Base-by-base conservation (phyloP, 2,797 vertebrate species). In the Oryzias sinensis region DNA sequence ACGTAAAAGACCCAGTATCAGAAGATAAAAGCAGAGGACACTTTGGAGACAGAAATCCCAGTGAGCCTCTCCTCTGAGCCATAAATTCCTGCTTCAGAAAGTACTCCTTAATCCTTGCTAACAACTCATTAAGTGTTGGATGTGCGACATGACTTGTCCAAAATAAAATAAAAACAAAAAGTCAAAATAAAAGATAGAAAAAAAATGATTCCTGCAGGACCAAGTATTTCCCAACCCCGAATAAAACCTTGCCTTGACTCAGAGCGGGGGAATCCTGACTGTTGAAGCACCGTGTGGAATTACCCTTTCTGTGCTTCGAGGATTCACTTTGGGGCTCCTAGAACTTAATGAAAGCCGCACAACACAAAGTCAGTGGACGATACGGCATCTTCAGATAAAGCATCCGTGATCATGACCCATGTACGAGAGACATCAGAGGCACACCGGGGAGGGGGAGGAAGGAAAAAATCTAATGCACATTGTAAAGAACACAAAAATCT, bases 31-130 rank as follows among this genome's bases (percentile, higher is more conserved):
- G 93, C 89, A 90, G 90, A 93, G 91, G 92, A 94, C 93, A 93
- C 91, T 93, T 93, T 92, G 77, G 93, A 95, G 74, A 81, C 70
- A 78, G 73, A 85, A 82, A 86, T 78, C 83, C 93, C 93, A 92
- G 91, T 89, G 95, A 95, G 95, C 95, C 94, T 94, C 94, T 97
- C 94, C 96, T 96, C 95, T 98, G 97, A 98, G 97, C 97, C 97
- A 99, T 99, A 98, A 87, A 77, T 90, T 91, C 95, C 94, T 95
- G 95, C 93, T 97, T 96, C 93, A 94, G 95, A 98, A 92, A 96
- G 95, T 95, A 96, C 93, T 97, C 94, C 92, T 95, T 93, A 94
- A 98, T 95, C 92, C 94, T 96, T 96, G 94, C 93, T 96, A 95
- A 94, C 94, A 93, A 95, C 95, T 91, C 93, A 90, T 94, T 96